Conservation (phyloP, 2,888 invertebrate genomes). For the Pachydiplax longipennis region DNA sequence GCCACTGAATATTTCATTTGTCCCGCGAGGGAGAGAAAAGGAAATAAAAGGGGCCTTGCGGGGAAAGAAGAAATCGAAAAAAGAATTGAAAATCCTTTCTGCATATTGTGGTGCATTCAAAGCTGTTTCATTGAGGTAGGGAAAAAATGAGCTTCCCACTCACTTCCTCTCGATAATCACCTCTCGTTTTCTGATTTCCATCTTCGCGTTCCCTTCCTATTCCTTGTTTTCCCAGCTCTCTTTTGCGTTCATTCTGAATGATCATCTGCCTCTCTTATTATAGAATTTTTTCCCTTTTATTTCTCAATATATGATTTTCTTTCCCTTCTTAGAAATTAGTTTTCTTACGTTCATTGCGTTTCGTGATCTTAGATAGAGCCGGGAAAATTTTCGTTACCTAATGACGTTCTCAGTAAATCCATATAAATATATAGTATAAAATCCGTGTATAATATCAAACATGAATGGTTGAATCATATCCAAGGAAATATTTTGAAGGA, state of each 20-base stretch:
- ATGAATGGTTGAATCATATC: too few species aligned
- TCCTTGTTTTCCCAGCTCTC: not conserved
- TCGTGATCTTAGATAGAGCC: too few species aligned
- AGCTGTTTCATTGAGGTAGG: not conserved
- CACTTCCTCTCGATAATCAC: not conserved
- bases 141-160: not conserved
- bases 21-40: not conserved
- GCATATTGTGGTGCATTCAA: not conserved
- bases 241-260: not conserved
- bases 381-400: too few species aligned
- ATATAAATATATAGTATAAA: too few species aligned
- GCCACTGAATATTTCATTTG: not conserved
- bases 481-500: too few species aligned
- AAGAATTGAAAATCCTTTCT: not conserved
- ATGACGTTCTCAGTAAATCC: too few species aligned
- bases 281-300: not conserved
- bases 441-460: too few species aligned
- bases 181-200: not conserved
- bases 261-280: not conserved
- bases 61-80: not conserved
- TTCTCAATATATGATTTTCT: not conserved
- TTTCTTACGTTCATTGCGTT: too few species aligned
- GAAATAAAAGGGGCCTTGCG: not conserved
- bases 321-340: too few species aligned
- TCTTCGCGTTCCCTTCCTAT: not conserved